Percentiles rank a stretch among this genome's conserved stretches.
Evolutionary conservation across 2,888 invertebrate species (phyloP).

Genomic region (Emmelina monodactyla): DNA sequence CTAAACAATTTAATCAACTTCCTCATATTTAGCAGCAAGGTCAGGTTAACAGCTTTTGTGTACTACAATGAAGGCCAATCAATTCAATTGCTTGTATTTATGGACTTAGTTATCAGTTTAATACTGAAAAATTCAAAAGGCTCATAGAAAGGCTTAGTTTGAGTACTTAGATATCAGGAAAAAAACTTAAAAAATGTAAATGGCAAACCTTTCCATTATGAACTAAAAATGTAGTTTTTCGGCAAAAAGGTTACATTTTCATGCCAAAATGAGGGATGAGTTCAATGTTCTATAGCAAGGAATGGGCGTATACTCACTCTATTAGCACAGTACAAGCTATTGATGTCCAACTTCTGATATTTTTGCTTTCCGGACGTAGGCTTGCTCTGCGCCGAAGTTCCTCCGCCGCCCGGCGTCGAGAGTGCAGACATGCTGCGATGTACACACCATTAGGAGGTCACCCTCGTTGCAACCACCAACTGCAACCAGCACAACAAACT

Average conservation of each 20-base stretch:
- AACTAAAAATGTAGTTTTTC: too few species aligned
- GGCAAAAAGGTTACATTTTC: too few species aligned
- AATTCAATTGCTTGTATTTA: conserved; percentile 23
- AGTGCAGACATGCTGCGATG: conserved; percentile 97
- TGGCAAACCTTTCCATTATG: too few species aligned
- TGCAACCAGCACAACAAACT: conserved; percentile 30
- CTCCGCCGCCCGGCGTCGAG: conserved; percentile 81
- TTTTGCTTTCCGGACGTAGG: conserved; percentile 84
- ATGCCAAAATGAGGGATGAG: too few species aligned
- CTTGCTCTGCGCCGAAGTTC: conserved; percentile 65
- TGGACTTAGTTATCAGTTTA: too few species aligned
- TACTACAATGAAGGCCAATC: conserved; percentile 18
- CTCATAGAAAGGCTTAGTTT: too few species aligned
- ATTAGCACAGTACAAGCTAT: conserved; percentile 92
- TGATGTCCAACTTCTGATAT: conserved; percentile 97
- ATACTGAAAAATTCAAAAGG: too few species aligned
- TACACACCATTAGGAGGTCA: conserved; percentile 82
- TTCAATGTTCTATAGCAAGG: too few species aligned
- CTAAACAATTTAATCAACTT: too few species aligned
- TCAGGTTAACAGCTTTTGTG: conserved; percentile 15
- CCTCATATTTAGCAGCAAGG: too few species aligned
- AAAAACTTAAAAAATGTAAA: too few species aligned
- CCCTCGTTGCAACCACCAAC: conserved; percentile 62
- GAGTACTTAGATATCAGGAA: too few species aligned
- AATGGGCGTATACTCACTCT: conserved; percentile 66